Evolutionary conservation across 2,113 vertebrate species (phyloP).

Genomic region (Chamaetylas fuelleborni): DNA sequence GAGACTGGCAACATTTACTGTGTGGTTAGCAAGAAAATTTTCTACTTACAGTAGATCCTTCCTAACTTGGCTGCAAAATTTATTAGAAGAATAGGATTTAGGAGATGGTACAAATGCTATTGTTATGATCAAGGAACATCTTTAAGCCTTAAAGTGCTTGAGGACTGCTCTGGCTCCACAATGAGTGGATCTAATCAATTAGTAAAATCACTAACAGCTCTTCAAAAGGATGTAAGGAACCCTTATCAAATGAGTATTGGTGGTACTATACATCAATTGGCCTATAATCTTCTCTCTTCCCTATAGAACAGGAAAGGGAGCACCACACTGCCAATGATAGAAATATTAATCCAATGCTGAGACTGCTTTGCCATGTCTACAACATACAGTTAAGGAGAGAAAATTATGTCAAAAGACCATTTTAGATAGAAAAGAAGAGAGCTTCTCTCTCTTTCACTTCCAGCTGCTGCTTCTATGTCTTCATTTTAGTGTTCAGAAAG

Average conservation of each 20-base stretch:
- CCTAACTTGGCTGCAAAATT: neutral
- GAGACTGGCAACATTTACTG: neutral
- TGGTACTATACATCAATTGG: neutral
- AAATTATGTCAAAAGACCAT: neutral
- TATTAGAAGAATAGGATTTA: neutral
- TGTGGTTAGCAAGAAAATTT: neutral
- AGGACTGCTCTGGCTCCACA: neutral
- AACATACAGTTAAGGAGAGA: neutral
- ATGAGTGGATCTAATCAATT: neutral
- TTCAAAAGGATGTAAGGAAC: neutral
- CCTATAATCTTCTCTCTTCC: neutral
- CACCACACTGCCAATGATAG: neutral
- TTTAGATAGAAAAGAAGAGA: neutral
- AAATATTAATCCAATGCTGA: neutral
- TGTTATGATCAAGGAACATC: neutral
- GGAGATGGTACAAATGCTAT: neutral
- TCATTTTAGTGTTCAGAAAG: neutral
- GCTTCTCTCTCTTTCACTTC: neutral
- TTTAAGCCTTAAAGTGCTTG: neutral
- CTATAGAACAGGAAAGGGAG: neutral
- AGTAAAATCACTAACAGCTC: neutral
- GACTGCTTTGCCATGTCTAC: neutral
- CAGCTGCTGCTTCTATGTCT: neutral
- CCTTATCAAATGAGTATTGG: neutral
- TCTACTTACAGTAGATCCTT: neutral